phyloP scores from a whole-genome alignment of 1,140 invertebrate genomes.

The Cryptotermes secundus region DNA sequence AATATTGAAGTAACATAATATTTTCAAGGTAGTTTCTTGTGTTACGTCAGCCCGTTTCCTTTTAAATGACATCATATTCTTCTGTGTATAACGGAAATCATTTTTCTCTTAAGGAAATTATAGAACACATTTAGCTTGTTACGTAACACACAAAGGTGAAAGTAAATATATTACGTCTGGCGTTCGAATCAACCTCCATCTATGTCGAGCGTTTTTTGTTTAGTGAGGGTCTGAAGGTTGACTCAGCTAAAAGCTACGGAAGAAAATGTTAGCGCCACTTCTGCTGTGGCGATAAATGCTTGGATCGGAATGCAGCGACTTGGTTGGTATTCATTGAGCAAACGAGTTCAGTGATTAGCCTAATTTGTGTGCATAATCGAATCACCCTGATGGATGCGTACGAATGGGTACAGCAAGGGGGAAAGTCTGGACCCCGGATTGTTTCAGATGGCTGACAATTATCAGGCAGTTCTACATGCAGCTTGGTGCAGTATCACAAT shows the following conservation, averaged over 20 bases:
- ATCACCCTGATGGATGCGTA: constrained; percentile 10
- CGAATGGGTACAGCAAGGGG: background rate
- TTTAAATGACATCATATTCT: background rate
- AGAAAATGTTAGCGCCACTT: background rate
- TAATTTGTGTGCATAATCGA: constrained; percentile 28
- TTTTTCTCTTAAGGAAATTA: constrained; percentile 5
- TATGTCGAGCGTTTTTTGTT: background rate
- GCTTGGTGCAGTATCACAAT: background rate
- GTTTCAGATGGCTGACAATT: background rate
- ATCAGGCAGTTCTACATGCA: background rate
- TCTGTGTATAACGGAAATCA: background rate
- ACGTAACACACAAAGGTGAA: background rate
- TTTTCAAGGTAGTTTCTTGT: background rate
- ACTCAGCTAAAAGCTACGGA: background rate
- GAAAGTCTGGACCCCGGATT: background rate
- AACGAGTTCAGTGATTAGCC: constrained; percentile 28
- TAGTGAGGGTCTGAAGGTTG: background rate
- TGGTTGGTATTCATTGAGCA: background rate
- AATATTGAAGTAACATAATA: no score
- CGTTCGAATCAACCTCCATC: background rate
- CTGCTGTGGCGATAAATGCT: background rate
- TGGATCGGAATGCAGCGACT: background rate
- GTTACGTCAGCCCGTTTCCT: background rate
- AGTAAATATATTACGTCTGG: background rate
- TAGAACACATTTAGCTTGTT: background rate